phyloP scores from a whole-genome alignment of 2,113 vertebrate species.

The Eretmochelys imbricata region DNA sequence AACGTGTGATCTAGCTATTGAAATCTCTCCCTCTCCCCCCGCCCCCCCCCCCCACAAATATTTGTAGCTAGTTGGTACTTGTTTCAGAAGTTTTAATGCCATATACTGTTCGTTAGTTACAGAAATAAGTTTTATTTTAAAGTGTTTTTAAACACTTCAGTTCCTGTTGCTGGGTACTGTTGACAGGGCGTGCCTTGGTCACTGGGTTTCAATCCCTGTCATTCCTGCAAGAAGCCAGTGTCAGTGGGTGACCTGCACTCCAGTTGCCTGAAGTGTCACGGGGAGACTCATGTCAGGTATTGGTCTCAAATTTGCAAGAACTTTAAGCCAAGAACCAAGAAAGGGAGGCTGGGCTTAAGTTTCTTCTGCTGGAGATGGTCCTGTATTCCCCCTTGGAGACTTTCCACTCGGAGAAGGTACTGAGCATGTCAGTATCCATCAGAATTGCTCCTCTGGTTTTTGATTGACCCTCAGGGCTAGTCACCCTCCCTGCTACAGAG shows the following conservation, averaged over 20 bases:
- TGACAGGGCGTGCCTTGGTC: not conserved
- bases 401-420: not conserved
- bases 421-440: not conserved
- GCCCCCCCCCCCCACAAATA: not conserved
- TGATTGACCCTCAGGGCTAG: not conserved
- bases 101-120: not conserved
- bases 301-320: not conserved
- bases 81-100: not conserved
- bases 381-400: not conserved
- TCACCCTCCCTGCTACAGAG: not conserved
- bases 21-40: not conserved
- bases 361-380: not conserved
- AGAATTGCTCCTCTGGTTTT: not conserved
- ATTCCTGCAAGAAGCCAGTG: not conserved
- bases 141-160: not conserved
- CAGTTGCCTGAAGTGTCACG: not conserved
- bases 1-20: not conserved
- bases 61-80: not conserved
- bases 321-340: not conserved
- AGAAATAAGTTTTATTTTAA: not conserved
- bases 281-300: not conserved
- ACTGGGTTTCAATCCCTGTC: not conserved
- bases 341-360: not conserved
- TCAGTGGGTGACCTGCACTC: not conserved
- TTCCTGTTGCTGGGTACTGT: not conserved